phyloP scores from a whole-genome alignment of 2,888 invertebrate genomes.

The Onchidella celtica region DNA sequence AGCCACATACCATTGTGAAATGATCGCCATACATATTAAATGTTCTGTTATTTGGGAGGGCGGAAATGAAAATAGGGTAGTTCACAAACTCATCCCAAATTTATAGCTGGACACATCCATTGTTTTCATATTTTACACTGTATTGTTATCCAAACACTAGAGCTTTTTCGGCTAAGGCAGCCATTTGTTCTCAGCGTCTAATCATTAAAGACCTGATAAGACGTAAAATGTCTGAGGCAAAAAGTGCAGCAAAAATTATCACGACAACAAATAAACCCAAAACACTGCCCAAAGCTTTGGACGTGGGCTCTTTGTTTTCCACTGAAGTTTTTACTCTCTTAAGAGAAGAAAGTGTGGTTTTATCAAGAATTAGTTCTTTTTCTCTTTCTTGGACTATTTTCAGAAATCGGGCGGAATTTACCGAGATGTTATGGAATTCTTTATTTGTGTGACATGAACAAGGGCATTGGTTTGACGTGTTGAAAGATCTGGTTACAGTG shows the following conservation, averaged over 20 bases:
- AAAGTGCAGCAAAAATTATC: neutral
- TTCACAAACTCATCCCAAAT: no score
- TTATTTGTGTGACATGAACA: neutral
- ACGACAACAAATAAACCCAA: neutral
- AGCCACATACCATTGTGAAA: no score
- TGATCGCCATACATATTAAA: no score
- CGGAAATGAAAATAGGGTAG: no score
- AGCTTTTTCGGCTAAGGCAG: no score
- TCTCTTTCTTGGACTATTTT: neutral
- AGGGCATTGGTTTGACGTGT: neutral
- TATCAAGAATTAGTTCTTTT: neutral
- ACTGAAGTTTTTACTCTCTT: neutral
- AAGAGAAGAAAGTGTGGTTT: neutral
- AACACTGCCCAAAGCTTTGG: neutral
- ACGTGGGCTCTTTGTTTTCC: neutral
- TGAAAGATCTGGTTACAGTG: no score
- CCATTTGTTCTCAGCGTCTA: no score
- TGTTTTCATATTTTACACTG: no score
- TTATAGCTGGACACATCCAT: no score
- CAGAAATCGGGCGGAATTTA: neutral
- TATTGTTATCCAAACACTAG: no score
- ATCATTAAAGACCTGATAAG: neutral
- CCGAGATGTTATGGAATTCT: neutral
- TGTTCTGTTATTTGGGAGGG: no score
- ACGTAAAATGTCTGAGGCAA: neutral